These are phyloP conservation scores for Mercenaria mercenaria DNA, from an alignment of 1,140 invertebrate species.

Conservation along the genomic window DNA sequence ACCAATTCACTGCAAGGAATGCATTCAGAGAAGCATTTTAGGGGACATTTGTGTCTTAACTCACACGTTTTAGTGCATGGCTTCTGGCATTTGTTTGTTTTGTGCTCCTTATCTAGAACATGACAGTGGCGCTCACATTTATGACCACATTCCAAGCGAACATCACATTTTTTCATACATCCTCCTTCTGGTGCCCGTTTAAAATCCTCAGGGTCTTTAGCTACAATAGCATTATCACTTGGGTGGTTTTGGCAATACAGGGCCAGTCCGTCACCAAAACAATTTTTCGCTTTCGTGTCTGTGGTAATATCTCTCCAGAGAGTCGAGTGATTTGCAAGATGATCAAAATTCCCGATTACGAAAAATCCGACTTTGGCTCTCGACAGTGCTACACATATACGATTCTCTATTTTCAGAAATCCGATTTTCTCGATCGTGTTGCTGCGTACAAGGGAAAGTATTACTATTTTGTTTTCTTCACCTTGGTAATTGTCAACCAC, in stretches of 20 bases:
- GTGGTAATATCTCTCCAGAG: slow-evolving; percentile 85
- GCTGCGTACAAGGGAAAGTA: slow-evolving; percentile 93
- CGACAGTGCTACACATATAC: slow-evolving; percentile 94
- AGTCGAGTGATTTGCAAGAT: slow-evolving; percentile 84
- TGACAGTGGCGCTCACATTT: slow-evolving; percentile 54
- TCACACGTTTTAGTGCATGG: slow-evolving; percentile 73
- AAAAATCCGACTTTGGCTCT: slow-evolving; percentile 91
- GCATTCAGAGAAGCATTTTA: slow-evolving; percentile 77
- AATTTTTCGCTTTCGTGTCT: slow-evolving; percentile 64
- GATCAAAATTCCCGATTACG: slow-evolving; percentile 90
- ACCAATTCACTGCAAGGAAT: slow-evolving; percentile 69
- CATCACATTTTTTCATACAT: slow-evolving; percentile 80
- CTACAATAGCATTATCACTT: slow-evolving; percentile 34
- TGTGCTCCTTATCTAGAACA: slow-evolving; percentile 75
- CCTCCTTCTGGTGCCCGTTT: slow-evolving; percentile 67
- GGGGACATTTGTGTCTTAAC: slow-evolving; percentile 74
- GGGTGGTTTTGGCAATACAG: slow-evolving; percentile 86
- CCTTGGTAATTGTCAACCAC: slow-evolving; percentile 92
- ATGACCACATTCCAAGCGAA: slow-evolving; percentile 68
- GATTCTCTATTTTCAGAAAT: slow-evolving; percentile 91
- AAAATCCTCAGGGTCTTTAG: neutral
- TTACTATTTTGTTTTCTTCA: slow-evolving; percentile 93
- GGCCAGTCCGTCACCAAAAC: slow-evolving; percentile 76
- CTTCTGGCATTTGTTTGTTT: slow-evolving; percentile 75
- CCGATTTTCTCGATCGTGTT: slow-evolving; percentile 89